Percentiles rank a stretch among this genome's conserved stretches.
Conservation (phyloP, 2,888 invertebrate genomes). For the Chymomyza fuscimana region DNA sequence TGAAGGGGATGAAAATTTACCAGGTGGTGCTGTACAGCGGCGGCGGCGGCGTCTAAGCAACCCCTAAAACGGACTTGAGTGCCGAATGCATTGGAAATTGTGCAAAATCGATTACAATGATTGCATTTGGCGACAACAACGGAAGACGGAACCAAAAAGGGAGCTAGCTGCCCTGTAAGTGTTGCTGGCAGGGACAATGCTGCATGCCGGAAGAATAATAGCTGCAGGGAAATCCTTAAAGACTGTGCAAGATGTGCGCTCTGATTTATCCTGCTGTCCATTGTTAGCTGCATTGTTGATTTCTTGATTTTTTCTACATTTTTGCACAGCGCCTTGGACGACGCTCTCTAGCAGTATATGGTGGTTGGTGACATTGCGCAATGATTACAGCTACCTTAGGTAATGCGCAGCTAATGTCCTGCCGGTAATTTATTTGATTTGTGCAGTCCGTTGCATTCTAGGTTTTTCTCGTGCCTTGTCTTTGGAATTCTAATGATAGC, state of each 20-base stretch:
- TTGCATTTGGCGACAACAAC: conserved; percentile 69
- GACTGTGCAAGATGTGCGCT: conserved; percentile 58
- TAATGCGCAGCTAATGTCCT: conserved; percentile 57
- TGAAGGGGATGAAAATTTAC: conserved; percentile 67
- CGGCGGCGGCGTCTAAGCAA: conserved; percentile 37
- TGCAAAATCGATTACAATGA: conserved; percentile 74
- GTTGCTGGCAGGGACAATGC: conserved; percentile 21
- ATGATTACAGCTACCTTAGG: conserved; percentile 53
- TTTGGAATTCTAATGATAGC: conserved; percentile 36
- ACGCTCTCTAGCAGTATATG: not conserved
- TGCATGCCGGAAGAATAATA: conserved; percentile 70
- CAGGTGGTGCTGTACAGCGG: conserved; percentile 47
- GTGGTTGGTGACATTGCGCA: conserved; percentile 56
- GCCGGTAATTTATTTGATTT: conserved; percentile 66
- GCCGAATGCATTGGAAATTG: conserved; percentile 68
- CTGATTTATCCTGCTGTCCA: conserved; percentile 58
- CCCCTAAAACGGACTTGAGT: conserved; percentile 52
- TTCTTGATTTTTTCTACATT: conserved; percentile 62
- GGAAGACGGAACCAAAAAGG: conserved; percentile 48
- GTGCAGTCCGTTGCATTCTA: conserved; percentile 25
- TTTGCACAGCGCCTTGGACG: conserved; percentile 48
- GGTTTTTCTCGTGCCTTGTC: conserved; percentile 57
- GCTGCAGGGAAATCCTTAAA: conserved; percentile 20
- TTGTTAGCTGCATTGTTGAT: conserved; percentile 65
- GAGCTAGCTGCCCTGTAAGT: conserved; percentile 45